phyloP scores from a whole-genome alignment of 2,888 invertebrate species.

The Rhyacophila evoluta region DNA sequence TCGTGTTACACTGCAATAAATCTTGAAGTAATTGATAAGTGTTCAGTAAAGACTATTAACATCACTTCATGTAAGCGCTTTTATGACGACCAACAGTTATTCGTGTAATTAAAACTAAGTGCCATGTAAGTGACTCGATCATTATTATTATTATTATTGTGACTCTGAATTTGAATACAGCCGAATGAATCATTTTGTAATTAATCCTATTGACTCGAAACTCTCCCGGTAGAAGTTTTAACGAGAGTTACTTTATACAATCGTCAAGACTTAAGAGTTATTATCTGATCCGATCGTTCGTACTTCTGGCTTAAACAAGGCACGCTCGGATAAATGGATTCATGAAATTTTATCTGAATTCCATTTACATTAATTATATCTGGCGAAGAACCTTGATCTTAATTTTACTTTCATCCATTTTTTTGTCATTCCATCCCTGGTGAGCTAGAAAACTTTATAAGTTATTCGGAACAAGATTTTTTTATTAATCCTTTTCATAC shows the following conservation, averaged over 20 bases:
- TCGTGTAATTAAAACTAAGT: background rate
- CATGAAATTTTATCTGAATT: background rate
- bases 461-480: no score
- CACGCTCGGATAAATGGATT: background rate
- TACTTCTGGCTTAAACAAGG: background rate
- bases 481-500: no score
- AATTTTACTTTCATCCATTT: background rate
- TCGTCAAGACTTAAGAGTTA: background rate
- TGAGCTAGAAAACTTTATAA: no score
- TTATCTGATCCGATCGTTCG: background rate
- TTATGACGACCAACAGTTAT: background rate
- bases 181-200: slow-evolving; percentile 10
- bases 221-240: background rate
- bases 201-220: slow-evolving; percentile 4
- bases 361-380: background rate
- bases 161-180: slow-evolving; percentile 13
- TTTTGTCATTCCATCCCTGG: no score
- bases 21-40: background rate
- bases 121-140: background rate
- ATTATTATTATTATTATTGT: background rate
- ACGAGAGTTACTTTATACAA: background rate
- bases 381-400: background rate
- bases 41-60: background rate
- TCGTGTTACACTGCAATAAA: background rate
- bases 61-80: background rate